Conservation (phyloP, 2,888 invertebrate species). For the Diplazon laetatorius region DNA sequence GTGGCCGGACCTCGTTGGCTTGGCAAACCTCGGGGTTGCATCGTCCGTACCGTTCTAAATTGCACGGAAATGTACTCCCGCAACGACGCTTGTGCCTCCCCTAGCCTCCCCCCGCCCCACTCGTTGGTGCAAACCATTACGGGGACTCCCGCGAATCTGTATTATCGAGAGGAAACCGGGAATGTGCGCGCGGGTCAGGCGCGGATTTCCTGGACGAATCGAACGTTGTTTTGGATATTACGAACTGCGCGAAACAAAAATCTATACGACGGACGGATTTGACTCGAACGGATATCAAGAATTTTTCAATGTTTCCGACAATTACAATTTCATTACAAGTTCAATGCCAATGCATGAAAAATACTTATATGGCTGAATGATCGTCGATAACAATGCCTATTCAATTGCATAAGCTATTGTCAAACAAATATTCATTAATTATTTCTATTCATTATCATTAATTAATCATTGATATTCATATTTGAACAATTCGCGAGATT, state of each 20-base stretch:
- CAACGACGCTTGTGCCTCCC: constrained; percentile 50
- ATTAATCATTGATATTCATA: no score
- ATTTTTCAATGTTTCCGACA: no score
- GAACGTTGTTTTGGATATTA: constrained; percentile 51
- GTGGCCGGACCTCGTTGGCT: constrained; percentile 57
- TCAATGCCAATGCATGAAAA: no score
- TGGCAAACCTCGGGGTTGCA: constrained; percentile 64
- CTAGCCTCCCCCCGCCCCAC: no score
- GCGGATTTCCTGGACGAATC: constrained; percentile 59
- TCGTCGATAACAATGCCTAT: no score
- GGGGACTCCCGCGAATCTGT: constrained; percentile 18
- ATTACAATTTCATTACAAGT: no score
- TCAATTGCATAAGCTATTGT: no score
- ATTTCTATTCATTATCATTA: no score
- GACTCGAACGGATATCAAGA: constrained; percentile 1
- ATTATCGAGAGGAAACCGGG: constrained; percentile 45
- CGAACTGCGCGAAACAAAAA: constrained; percentile 31
- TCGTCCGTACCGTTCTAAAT: constrained; percentile 63
- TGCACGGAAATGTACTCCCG: constrained; percentile 61
- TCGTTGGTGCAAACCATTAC: constrained; percentile 38
- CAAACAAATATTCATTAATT: no score
- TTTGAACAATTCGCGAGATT: no score
- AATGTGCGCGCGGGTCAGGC: constrained; percentile 47
- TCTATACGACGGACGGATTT: no score
- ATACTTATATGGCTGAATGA: no score